Percentiles rank a stretch among this genome's conserved stretches.
These are phyloP conservation scores for Phaonia tiefii DNA, from an alignment of 2,888 invertebrate genomes.

Conservation along the genomic window DNA sequence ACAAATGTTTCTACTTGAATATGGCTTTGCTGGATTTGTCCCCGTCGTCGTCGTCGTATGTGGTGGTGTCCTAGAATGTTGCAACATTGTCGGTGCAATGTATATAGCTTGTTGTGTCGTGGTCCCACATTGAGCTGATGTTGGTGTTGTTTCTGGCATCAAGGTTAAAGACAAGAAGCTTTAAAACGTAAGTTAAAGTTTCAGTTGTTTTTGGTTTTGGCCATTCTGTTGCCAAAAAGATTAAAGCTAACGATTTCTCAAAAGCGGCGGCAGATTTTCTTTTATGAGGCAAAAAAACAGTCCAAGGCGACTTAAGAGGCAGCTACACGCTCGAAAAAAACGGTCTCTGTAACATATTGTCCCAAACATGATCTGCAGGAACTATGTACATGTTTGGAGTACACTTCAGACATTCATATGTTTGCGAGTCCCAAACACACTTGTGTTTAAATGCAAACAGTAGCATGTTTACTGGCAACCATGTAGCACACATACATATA, in stretches of 20 bases:
- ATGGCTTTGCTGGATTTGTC: background rate
- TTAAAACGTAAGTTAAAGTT: slow-evolving; percentile 60
- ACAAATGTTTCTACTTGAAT: no score
- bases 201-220: slow-evolving; percentile 41
- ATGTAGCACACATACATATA: no score
- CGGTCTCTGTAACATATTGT: no score
- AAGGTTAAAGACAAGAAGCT: slow-evolving; percentile 66
- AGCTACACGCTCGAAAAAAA: no score
- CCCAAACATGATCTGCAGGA: no score
- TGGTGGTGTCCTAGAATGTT: slow-evolving; percentile 26
- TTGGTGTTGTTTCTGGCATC: slow-evolving; percentile 53
- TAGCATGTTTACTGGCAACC: no score
- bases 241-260: slow-evolving; percentile 49
- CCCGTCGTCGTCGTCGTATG: background rate
- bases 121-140: background rate
- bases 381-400: no score
- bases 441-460: no score
- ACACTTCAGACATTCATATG: no score
- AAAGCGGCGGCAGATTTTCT: slow-evolving; percentile 15
- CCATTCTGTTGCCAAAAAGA: slow-evolving; percentile 37
- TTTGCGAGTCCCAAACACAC: no score
- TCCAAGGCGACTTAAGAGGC: background rate
- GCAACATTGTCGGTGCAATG: slow-evolving; percentile 47
- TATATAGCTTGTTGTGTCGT: slow-evolving; percentile 30
- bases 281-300: slow-evolving; percentile 15